These are phyloP conservation scores for Wiebesia pumilae DNA, from an alignment of 1,140 invertebrate species.

Conservation along the genomic window DNA sequence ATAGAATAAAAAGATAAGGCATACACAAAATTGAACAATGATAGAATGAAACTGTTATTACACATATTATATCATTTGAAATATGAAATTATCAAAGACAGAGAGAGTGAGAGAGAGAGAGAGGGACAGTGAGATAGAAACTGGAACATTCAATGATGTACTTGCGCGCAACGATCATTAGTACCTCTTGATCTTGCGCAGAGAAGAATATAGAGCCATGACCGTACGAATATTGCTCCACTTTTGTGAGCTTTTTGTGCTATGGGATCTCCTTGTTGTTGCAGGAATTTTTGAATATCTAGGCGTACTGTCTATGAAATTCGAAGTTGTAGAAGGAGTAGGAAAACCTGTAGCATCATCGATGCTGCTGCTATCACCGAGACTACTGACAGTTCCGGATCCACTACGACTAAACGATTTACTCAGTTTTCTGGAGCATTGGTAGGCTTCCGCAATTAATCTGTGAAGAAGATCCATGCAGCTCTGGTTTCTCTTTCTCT, in stretches of 20 bases:
- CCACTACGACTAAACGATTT: slow-evolving; percentile 59
- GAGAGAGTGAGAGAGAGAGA: neutral
- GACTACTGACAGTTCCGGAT: slow-evolving; percentile 34
- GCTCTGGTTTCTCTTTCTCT: slow-evolving; percentile 3
- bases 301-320: slow-evolving; percentile 67
- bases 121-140: neutral
- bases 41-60: neutral
- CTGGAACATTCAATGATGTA: neutral
- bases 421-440: slow-evolving; percentile 56
- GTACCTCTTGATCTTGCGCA: slow-evolving; percentile 92
- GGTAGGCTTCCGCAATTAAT: slow-evolving; percentile 61
- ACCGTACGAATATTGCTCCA: slow-evolving; percentile 89
- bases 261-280: slow-evolving; percentile 63
- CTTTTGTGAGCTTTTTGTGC: slow-evolving; percentile 82
- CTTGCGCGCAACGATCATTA: neutral
- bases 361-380: slow-evolving; percentile 1
- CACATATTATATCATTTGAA: neutral
- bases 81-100: neutral
- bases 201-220: slow-evolving; percentile 89
- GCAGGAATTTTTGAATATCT: slow-evolving; percentile 59
- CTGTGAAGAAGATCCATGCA: slow-evolving; percentile 69
- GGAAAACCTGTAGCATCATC: slow-evolving; percentile 40
- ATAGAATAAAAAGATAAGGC: too few relatives aligned
- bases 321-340: slow-evolving; percentile 64
- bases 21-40: too few relatives aligned